phyloP scores from a whole-genome alignment of 2,888 invertebrate species.

The Rhamphomyia laevipes region DNA sequence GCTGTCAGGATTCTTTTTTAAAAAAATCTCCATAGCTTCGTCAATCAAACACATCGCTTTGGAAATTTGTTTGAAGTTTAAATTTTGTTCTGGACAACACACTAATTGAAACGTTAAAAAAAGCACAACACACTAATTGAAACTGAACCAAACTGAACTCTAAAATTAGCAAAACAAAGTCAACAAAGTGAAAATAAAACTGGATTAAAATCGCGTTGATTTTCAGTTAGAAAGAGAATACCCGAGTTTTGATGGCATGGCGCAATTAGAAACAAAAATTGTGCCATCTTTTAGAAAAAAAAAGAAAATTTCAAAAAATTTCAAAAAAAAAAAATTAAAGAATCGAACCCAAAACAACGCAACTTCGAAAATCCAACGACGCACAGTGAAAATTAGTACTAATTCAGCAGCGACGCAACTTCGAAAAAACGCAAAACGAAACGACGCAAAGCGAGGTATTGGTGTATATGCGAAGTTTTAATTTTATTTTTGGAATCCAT shows the following conservation, averaged over 20 bases:
- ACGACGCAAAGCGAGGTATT: constrained; percentile 14
- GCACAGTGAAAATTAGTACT: constrained; percentile 13
- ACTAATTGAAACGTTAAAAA: constrained; percentile 3
- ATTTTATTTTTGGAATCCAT: no score
- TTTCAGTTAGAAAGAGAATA: no score
- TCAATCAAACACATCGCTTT: no score
- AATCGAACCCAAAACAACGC: constrained; percentile 1
- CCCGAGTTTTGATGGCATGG: no score
- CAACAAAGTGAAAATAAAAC: constrained; percentile 2
- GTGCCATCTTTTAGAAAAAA: not conserved
- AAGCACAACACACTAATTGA: constrained; percentile 6
- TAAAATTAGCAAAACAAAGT: not conserved
- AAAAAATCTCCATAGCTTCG: constrained; percentile 4
- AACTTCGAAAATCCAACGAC: constrained; percentile 11
- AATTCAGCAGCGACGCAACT: constrained; percentile 13
- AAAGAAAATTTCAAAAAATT: not conserved
- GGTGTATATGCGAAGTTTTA: no score
- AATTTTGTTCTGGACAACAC: no score
- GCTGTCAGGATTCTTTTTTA: constrained; percentile 3
- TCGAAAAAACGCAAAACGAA: constrained; percentile 14
- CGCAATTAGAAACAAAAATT: not conserved
- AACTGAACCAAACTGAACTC: not conserved
- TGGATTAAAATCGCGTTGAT: no score
- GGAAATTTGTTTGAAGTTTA: no score
- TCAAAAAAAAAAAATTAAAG: not conserved